Conservation (phyloP, 2,113 vertebrate species). For the Lanius collurio region DNA sequence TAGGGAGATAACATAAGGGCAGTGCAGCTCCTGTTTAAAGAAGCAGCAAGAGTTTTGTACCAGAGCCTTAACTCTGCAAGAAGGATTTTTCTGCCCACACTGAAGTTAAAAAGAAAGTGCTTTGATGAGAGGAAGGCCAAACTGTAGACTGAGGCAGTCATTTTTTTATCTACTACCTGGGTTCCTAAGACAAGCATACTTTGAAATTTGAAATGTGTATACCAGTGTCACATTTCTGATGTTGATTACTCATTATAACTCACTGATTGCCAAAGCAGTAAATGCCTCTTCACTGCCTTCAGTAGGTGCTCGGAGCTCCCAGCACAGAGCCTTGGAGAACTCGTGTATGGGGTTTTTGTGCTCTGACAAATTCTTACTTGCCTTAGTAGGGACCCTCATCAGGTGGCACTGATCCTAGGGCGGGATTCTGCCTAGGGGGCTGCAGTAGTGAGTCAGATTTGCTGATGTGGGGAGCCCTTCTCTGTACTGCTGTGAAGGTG, state of each 20-base stretch:
- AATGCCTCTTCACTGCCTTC: background rate
- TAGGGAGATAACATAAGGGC: background rate
- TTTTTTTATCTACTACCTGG: background rate
- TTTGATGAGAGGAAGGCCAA: background rate
- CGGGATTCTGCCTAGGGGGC: background rate
- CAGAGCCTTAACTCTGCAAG: background rate
- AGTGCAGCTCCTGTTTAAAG: background rate
- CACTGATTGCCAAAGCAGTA: background rate
- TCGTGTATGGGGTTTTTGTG: background rate
- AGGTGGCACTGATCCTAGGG: background rate
- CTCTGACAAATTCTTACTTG: background rate
- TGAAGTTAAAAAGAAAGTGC: background rate
- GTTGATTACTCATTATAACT: background rate
- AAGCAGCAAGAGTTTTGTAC: background rate
- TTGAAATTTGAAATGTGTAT: background rate
- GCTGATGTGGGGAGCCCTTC: accelerated
- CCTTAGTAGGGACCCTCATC: background rate
- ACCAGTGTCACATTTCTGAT: background rate
- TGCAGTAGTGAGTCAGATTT: accelerated
- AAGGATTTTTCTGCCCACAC: background rate
- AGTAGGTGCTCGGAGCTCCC: background rate
- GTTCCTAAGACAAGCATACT: background rate
- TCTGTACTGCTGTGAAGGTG: background rate
- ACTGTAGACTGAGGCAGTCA: background rate
- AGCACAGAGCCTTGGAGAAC: background rate